phyloP scores from a whole-genome alignment of 2,888 invertebrate species.

The Nemotelus pantherinus region DNA sequence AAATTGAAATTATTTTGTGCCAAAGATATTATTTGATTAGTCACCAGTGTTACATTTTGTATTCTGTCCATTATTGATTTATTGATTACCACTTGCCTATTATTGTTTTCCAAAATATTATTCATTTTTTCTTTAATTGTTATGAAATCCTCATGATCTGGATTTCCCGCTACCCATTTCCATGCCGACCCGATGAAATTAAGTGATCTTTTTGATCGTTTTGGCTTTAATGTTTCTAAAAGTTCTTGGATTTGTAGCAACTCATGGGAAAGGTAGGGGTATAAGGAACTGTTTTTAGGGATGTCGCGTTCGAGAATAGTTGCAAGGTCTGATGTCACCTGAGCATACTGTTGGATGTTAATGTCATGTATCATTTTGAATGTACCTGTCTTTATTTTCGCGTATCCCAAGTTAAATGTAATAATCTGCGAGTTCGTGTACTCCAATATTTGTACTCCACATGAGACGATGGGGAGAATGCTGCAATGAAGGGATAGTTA shows the following conservation, averaged over 20 bases:
- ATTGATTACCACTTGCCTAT: slow-evolving; percentile 23
- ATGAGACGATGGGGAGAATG: background rate
- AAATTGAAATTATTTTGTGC: background rate
- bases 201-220: slow-evolving; percentile 3
- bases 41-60: background rate
- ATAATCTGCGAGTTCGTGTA: slow-evolving; percentile 24
- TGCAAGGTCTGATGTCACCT: background rate
- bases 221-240: slow-evolving; percentile 1
- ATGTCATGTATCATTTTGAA: slow-evolving; percentile 8
- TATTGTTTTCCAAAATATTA: slow-evolving; percentile 17
- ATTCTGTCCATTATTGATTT: background rate
- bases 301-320: background rate
- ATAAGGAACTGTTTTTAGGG: background rate
- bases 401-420: background rate
- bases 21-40: background rate
- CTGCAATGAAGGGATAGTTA: slow-evolving; percentile 27
- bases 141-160: background rate
- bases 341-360: background rate
- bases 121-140: slow-evolving; percentile 21
- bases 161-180: slow-evolving; percentile 18
- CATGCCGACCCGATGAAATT: slow-evolving; percentile 8
- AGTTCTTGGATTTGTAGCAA: background rate
- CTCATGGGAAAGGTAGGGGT: background rate
- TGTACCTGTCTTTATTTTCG: background rate
- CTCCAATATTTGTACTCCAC: slow-evolving; percentile 7